These are phyloP conservation scores for Torymus auratus DNA, from an alignment of 2,888 invertebrate genomes.

Conservation along the genomic window DNA sequence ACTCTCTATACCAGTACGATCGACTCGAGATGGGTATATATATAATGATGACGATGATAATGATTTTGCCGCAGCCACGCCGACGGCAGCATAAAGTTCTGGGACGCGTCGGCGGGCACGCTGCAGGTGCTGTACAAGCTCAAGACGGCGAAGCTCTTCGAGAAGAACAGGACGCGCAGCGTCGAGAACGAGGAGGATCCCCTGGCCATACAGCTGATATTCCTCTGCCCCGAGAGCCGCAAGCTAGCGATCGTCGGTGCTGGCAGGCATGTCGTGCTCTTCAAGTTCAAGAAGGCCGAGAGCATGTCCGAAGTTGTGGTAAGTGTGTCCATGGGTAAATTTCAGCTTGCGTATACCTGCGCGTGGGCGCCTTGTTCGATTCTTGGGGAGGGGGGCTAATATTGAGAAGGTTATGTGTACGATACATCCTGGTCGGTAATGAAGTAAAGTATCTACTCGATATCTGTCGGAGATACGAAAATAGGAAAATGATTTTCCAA, in stretches of 20 bases:
- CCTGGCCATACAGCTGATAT: constrained; percentile 92
- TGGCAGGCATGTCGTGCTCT: constrained; percentile 95
- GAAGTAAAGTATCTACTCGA: no score
- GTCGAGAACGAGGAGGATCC: constrained; percentile 89
- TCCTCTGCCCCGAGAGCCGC: constrained; percentile 95
- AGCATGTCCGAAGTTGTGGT: constrained; percentile 89
- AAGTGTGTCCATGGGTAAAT: constrained; percentile 53
- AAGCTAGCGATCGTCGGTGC: constrained; percentile 93
- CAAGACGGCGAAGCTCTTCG: constrained; percentile 95
- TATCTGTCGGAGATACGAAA: no score
- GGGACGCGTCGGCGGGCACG: constrained; percentile 98
- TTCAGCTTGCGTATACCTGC: no score
- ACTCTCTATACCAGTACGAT: no score
- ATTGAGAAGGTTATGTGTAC: no score
- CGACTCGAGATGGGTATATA: no score
- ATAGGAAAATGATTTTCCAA: no score
- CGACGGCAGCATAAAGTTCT: constrained; percentile 99
- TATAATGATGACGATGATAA: background rate
- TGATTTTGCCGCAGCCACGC: constrained; percentile 84
- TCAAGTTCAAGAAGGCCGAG: constrained; percentile 96
- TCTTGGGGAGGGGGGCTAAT: no score
- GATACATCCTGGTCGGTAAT: no score
- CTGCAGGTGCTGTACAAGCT: constrained; percentile 98
- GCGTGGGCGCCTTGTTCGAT: no score
- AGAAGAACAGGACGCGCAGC: constrained; percentile 82